Evolutionary conservation across 2,797 vertebrate genomes (phyloP), one percentile per base, ranked within the genome.

Genomic region (Gallinago nigripennis): DNA sequence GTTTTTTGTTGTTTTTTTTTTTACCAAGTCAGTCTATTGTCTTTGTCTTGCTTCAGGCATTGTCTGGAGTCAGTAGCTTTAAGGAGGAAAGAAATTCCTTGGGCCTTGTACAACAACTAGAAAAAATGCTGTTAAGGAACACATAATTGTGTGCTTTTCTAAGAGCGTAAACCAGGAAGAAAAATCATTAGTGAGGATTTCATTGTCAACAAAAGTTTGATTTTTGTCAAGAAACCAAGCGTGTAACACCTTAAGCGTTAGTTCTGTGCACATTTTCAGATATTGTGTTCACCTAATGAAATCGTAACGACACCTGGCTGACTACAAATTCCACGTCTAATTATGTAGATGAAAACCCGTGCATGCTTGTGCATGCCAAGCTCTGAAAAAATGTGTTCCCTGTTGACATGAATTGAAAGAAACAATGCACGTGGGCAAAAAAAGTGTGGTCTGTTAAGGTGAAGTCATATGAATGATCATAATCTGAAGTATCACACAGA

Each of bases 11-110:
- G 37, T 11, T 39, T 39, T 20, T 30, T 82, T 71, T 70, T 66
- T 11, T 75, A 63, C 66, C 39, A 27, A 3, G 60, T 39, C n/a
- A 27, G 11, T 3, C 1, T 25, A 41, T 64, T 89, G 90, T 69
- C 58, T 71, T 82, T 83, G 58, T 31, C 70, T 70, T 12, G 65
- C 89, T 91, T 82, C 84, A 54, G 82, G 86, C 75, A 45, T 86
- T 82, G 80, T 79, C 46, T 69, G 2, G 37, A 77, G 41, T 60
- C 58, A 37, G 48, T 19, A 61, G 46, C 33, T 57, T 66, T 84
- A 70, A 85, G 57, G 50, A 94, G 53, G 31, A 88, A 82, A 83
- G 43, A 51, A 90, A 73, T 78, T 86, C 58, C 68, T 87, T 28
- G 16, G 31, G 53, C 20, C 17, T 51, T 0, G 0, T 64, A 17